Conservation (phyloP, 1,140 invertebrate genomes). For the Caenorhabditis elegans region WBcel235 BX284603.4:12475501-12476000, state of each 20-base stretch:
- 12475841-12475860: constrained; percentile 30
- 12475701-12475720: constrained; percentile 3
- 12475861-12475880: constrained; percentile 24
- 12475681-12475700: constrained; percentile 17
- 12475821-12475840: constrained; percentile 32
- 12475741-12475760: not conserved
- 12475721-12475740: not conserved
- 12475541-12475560: too few species aligned
- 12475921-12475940: constrained; percentile 26
- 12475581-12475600: too few species aligned
- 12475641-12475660: too few species aligned
- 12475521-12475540: too few species aligned
- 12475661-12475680: too few species aligned
- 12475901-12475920: not conserved
- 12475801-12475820: not conserved
- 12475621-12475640: too few species aligned
- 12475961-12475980: constrained; percentile 29
- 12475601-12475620: too few species aligned
- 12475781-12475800: not conserved
- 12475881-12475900: not conserved
- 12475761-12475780: not conserved
- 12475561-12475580: too few species aligned
- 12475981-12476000: constrained; percentile 18
- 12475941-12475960: not conserved
- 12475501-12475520: too few species aligned